Base-by-base conservation (phyloP, 2,888 invertebrate genomes). In the Hypsopygia costalis region DNA sequence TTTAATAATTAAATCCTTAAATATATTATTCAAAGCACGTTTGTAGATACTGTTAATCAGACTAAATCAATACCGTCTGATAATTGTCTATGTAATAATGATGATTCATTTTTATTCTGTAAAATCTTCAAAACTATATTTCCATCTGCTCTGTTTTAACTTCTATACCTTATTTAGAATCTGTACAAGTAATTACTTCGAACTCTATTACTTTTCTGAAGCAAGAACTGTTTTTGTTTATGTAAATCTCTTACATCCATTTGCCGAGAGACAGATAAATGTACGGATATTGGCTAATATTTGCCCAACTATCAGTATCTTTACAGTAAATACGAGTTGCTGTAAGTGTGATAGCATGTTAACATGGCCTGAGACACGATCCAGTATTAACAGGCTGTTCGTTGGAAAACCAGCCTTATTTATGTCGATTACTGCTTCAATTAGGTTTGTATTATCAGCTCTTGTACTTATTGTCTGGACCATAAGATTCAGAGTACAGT, bases 231-330 rank as follows among this genome's bases (percentile, higher is more conserved):
- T 31, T 31, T 31, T 37, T 32, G 25, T 39, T 36, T 39, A 39
- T 39, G 39, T 27, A 39, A 39, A 39, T 39, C 2, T 31, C 6
- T 31, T 11, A 7, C 8, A 12, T 11, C 27, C 25, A 38, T 33
- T 39, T 20, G 27, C 25, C n/a, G 20, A 1, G 6, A 12, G 32
- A 39, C 25, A 37, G 39, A 39, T 33, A 33, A 32, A 39, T 39
- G 33, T 33, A 25, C 16, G 7, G 39, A 39, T 22, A 39, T 33
- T 39, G 27, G 33, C 33, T 33, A 39, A 27, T 39, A 33, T 39
- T 33, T 25, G 31, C 27, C 5, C 6, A 32, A 33, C 38, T 38
- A 20, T 31, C 8, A 21, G 22, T 30, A 6, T 9, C 12, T n/a
- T 22, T 32, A 27, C 21, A 12, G 32, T 33, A 38, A 38, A 38